phyloP scores from a whole-genome alignment of 1,140 invertebrate genomes.

The Drosophila murphyi region DNA sequence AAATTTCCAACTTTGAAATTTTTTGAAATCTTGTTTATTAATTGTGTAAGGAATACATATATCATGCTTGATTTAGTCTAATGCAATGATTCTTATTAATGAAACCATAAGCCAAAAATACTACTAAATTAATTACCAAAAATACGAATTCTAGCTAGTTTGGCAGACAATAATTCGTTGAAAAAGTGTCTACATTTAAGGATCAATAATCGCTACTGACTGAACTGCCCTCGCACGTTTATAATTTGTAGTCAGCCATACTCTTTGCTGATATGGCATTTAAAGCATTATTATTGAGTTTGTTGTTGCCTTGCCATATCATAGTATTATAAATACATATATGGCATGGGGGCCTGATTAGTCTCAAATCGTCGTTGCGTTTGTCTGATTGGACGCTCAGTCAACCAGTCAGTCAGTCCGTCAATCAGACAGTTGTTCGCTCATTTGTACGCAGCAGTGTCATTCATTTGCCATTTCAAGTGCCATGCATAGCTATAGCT shows the following conservation, averaged over 20 bases:
- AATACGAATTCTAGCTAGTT: no score
- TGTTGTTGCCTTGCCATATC: slow-evolving; percentile 51
- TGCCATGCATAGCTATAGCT: slow-evolving; percentile 69
- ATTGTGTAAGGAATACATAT: no score
- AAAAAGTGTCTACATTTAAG: no score
- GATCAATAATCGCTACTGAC: not conserved
- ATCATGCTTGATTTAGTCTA: no score
- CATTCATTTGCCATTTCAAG: slow-evolving; percentile 82
- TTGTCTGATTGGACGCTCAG: slow-evolving; percentile 12
- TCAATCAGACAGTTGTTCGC: slow-evolving; percentile 45
- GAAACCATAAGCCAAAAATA: no score
- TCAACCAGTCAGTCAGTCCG: slow-evolving; percentile 21
- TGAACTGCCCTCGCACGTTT: slow-evolving; percentile 39
- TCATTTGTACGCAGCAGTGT: slow-evolving; percentile 67
- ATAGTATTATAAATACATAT: slow-evolving; percentile 55
- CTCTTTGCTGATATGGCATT: slow-evolving; percentile 77
- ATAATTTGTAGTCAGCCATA: slow-evolving; percentile 78
- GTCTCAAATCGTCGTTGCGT: slow-evolving; percentile 60
- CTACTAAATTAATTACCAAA: no score
- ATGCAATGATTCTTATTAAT: no score
- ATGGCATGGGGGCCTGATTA: slow-evolving; percentile 74
- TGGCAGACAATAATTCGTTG: no score
- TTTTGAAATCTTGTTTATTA: no score
- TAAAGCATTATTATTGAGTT: slow-evolving; percentile 67
- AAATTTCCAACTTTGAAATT: no score